These are phyloP conservation scores for Aphodius granarius DNA, from an alignment of 2,888 invertebrate species.

Conservation along the genomic window DNA sequence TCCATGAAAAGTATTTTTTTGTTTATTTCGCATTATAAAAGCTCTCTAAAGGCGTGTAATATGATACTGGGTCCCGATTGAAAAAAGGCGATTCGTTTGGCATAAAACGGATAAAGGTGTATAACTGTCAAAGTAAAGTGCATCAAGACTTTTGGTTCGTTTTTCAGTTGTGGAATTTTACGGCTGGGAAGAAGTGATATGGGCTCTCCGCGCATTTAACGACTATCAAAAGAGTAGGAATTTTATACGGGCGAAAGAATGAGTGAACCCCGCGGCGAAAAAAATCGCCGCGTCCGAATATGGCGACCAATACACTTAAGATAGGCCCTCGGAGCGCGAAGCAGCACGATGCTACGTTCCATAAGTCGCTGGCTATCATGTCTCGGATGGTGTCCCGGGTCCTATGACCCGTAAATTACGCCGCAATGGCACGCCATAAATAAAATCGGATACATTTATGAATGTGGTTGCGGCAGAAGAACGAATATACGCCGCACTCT, in stretches of 20 bases:
- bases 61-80: not conserved
- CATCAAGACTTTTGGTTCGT: not conserved
- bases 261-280: not conserved
- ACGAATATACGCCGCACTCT: not conserved
- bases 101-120: not conserved
- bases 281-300: not conserved
- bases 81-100: not conserved
- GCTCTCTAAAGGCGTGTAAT: not conserved
- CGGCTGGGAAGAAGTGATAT: not conserved
- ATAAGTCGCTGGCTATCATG: slow-evolving; percentile 21
- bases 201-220: not conserved
- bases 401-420: slow-evolving; percentile 54
- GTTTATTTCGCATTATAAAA: not conserved
- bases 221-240: not conserved
- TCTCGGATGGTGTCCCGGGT: slow-evolving; percentile 43
- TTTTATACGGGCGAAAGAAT: not conserved
- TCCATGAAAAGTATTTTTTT: too few relatives aligned
- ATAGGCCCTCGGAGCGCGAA: slow-evolving; percentile 13
- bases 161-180: not conserved
- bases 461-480: slow-evolving; percentile 40
- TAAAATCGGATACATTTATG: slow-evolving; percentile 52
- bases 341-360: slow-evolving; percentile 19
- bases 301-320: slow-evolving; percentile 13
- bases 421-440: slow-evolving; percentile 53
- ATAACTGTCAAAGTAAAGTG: not conserved